Evolutionary conservation across 2,888 invertebrate species (phyloP).

Genomic region (Chymomyza fuscimana): DNA sequence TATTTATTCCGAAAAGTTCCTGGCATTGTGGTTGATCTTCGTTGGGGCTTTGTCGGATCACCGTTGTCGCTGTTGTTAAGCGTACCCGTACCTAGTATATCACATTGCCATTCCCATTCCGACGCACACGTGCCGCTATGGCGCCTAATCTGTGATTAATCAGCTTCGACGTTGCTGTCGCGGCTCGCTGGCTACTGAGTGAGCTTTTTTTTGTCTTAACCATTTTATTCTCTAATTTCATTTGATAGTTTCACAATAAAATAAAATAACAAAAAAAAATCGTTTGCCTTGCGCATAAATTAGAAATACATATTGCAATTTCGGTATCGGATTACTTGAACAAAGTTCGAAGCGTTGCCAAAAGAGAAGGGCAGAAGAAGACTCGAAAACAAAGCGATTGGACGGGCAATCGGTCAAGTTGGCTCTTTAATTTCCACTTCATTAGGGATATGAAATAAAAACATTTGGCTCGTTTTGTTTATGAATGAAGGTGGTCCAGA

Average conservation of each 20-base stretch:
- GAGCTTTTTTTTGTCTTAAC: constrained; percentile 50
- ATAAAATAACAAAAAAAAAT: constrained; percentile 42
- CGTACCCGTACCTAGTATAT: constrained; percentile 8
- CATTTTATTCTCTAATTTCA: constrained; percentile 34
- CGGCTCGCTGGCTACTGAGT: constrained; percentile 53
- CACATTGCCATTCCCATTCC: constrained; percentile 31
- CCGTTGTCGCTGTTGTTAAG: constrained; percentile 32
- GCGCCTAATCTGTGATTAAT: constrained; percentile 74
- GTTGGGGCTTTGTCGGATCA: constrained; percentile 10
- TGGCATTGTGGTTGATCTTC: neutral
- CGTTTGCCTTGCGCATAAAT: constrained; percentile 60
- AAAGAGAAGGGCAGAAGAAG: constrained; percentile 6
- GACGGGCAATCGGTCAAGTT: too few species aligned
- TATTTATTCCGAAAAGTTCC: too few species aligned
- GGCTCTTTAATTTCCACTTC: constrained; percentile 39
- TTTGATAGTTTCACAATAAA: constrained; percentile 46
- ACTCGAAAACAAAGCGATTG: constrained; percentile 12
- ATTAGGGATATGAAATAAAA: constrained; percentile 26
- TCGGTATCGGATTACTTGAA: constrained; percentile 68
- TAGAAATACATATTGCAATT: constrained; percentile 70
- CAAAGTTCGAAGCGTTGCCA: constrained; percentile 51
- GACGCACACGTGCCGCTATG: constrained; percentile 43
- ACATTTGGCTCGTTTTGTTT: constrained; percentile 48
- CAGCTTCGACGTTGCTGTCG: constrained; percentile 42
- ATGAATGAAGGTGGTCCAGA: constrained; percentile 52